phyloP scores from a whole-genome alignment of 1,140 invertebrate species.

The Scaptomyza montana region DNA sequence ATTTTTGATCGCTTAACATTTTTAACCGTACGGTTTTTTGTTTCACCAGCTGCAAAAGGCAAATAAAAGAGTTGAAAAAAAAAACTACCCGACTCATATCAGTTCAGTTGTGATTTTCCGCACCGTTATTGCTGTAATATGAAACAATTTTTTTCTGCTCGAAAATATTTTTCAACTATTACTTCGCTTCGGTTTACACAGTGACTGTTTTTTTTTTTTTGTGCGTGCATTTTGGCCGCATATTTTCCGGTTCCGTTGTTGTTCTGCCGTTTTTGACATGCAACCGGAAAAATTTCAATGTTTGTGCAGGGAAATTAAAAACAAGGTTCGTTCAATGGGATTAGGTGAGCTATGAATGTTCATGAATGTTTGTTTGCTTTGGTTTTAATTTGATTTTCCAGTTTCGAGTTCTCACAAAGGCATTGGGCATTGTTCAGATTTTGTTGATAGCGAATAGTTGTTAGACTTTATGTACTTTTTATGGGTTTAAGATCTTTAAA shows the following conservation, averaged over 20 bases:
- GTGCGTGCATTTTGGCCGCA: constrained; percentile 65
- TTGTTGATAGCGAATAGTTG: constrained; percentile 51
- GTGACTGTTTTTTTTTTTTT: constrained; percentile 9
- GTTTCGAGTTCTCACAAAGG: constrained; percentile 13
- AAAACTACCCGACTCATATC: constrained; percentile 31
- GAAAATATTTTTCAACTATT: constrained; percentile 19
- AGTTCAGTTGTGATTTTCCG: constrained; percentile 66
- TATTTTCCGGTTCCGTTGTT: constrained; percentile 65
- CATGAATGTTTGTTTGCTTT: constrained; percentile 29
- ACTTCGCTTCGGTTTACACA: constrained; percentile 9
- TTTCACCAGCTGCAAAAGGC: constrained; percentile 25
- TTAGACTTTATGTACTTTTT: neutral
- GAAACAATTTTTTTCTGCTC: constrained; percentile 58
- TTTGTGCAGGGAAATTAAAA: constrained; percentile 74
- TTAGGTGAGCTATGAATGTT: constrained; percentile 43
- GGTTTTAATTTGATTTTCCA: constrained; percentile 48
- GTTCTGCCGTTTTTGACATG: constrained; percentile 75
- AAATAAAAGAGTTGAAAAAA: constrained; percentile 22
- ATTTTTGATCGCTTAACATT: constrained; percentile 30
- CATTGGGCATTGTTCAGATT: constrained; percentile 23
- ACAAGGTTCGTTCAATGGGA: constrained; percentile 29
- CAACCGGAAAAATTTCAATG: constrained; percentile 68
- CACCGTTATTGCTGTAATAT: constrained; percentile 75
- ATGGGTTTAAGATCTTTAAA: neutral
- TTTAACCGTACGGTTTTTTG: constrained; percentile 36